Conservation (phyloP, 2,113 vertebrate species). For the Gymnorhina tibicen region DNA sequence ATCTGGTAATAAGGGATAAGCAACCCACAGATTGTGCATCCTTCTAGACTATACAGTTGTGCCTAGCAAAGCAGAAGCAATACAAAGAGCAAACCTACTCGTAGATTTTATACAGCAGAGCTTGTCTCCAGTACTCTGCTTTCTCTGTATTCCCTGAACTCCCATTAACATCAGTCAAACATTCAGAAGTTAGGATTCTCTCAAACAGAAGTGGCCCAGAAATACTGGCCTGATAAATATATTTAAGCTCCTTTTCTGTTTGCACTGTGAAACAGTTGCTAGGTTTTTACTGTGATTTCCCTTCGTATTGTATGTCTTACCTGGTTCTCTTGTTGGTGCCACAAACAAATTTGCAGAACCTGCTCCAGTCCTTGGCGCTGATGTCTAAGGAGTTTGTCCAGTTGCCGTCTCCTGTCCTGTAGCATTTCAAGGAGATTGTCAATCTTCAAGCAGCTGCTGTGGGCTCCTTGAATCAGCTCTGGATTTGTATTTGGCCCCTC, state of each 20-base stretch:
- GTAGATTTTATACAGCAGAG: not conserved
- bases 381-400: conserved; percentile 75
- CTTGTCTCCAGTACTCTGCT: not conserved
- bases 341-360: conserved; percentile 73
- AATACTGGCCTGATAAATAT: not conserved
- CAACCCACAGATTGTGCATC: not conserved
- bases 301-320: conserved; percentile 23
- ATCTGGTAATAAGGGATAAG: not conserved
- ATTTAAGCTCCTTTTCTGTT: not conserved
- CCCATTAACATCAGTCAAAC: not conserved
- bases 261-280: not conserved
- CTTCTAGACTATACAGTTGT: not conserved
- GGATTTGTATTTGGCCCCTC: conserved; percentile 74
- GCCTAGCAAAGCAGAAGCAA: not conserved
- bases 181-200: not conserved
- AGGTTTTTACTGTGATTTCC: not conserved
- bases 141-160: not conserved
- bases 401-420: conserved; percentile 83
- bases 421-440: conserved; percentile 85
- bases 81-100: not conserved
- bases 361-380: conserved; percentile 71
- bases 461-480: conserved; percentile 71
- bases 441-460: conserved; percentile 77
- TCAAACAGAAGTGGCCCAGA: not conserved
- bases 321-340: conserved; percentile 80